Evolutionary conservation across 2,797 vertebrate genomes (phyloP).

Genomic region (Threskiornis aethiopicus): DNA sequence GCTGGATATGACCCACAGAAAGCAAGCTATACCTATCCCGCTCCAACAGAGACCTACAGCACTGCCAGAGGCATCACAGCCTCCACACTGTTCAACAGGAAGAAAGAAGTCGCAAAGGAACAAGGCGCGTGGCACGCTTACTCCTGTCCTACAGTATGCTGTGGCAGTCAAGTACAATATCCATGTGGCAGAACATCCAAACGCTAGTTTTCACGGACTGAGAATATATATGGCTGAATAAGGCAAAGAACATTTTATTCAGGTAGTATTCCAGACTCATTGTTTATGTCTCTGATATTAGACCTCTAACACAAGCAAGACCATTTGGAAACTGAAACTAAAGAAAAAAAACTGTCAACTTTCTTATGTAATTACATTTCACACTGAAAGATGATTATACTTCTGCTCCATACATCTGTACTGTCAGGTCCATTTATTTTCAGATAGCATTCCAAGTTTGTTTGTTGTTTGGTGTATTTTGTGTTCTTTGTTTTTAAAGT

Average conservation of each 20-base stretch:
- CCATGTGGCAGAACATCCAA: background rate
- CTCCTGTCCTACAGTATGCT: background rate
- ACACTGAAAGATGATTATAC: background rate
- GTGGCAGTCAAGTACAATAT: background rate
- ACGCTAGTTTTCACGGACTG: background rate
- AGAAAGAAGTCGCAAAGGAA: constrained; percentile 35
- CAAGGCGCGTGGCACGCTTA: background rate
- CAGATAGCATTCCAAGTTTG: background rate
- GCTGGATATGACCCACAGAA: constrained; percentile 72
- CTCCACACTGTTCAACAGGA: constrained; percentile 62
- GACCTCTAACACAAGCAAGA: background rate
- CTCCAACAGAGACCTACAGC: constrained; percentile 72
- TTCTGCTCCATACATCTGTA: background rate
- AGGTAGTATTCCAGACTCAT: background rate
- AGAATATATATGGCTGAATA: background rate
- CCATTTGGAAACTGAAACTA: background rate
- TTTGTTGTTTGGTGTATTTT: background rate
- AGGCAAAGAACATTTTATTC: background rate
- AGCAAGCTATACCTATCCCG: constrained; percentile 70
- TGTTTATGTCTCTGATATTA: background rate
- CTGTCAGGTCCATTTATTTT: background rate
- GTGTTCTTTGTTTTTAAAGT: background rate
- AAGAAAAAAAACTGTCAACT: background rate
- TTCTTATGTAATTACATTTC: background rate
- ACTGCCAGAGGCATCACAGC: constrained; percentile 77